Evolutionary conservation across 2,797 vertebrate genomes (phyloP).

Genomic region (Tolypeutes matacus): DNA sequence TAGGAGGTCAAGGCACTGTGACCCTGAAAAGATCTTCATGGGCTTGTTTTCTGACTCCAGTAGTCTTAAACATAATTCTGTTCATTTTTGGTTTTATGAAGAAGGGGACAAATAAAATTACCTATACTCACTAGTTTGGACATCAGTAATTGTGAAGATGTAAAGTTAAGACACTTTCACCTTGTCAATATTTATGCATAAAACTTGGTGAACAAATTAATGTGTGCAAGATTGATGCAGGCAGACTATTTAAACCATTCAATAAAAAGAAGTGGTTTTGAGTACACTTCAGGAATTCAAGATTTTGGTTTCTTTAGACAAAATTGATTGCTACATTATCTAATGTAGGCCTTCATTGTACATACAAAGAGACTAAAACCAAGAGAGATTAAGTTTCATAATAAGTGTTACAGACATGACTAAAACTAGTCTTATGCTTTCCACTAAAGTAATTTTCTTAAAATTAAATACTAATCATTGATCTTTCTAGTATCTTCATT

Average conservation of each 20-base stretch:
- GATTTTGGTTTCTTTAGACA: not conserved
- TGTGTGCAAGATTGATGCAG: not conserved
- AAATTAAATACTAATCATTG: not conserved
- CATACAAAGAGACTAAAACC: not conserved
- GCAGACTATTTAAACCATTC: not conserved
- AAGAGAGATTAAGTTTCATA: not conserved
- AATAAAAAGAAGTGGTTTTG: not conserved
- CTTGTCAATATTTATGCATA: not conserved
- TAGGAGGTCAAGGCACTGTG: rapidly evolving
- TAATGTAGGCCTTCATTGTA: not conserved
- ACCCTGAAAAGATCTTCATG: not conserved
- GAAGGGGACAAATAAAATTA: not conserved
- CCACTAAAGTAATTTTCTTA: not conserved
- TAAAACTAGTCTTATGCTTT: not conserved
- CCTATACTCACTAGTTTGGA: not conserved
- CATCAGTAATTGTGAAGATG: not conserved
- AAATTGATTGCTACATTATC: not conserved
- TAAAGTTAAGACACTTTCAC: not conserved
- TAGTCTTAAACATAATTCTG: not conserved
- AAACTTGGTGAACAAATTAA: not conserved
- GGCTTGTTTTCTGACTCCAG: not conserved
- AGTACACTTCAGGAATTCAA: not conserved
- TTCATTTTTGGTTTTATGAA: not conserved
- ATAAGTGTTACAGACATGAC: not conserved
- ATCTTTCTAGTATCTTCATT: not conserved